Conservation (phyloP, 2,113 vertebrate genomes). For the Leucoraja erinaceus region DNA sequence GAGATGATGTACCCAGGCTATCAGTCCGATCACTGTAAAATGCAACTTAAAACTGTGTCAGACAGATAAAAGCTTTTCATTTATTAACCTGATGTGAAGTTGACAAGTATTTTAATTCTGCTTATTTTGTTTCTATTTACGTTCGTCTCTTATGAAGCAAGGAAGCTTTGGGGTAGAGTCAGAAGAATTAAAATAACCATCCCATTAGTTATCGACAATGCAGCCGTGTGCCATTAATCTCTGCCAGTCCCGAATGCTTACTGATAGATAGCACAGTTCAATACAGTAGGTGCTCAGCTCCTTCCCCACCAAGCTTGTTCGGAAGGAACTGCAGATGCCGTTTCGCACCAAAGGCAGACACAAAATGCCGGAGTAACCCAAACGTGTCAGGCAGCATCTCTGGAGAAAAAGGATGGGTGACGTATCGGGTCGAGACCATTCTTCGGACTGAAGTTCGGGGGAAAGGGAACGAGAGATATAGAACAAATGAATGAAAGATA, state of each 20-base stretch:
- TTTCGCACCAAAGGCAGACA: too few relatives aligned
- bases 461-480: too few relatives aligned
- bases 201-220: neutral
- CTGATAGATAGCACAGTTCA: neutral
- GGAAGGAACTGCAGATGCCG: too few relatives aligned
- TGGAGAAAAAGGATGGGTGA: too few relatives aligned
- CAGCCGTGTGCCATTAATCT: neutral
- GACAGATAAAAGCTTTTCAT: constrained; percentile 36
- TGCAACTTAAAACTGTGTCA: constrained; percentile 26
- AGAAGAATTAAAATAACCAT: neutral
- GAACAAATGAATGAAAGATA: too few relatives aligned
- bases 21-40: neutral
- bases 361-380: too few relatives aligned
- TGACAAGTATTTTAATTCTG: constrained; percentile 33
- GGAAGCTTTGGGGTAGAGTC: neutral
- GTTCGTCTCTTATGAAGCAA: neutral
- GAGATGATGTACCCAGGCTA: constrained; percentile 2
- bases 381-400: too few relatives aligned
- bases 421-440: too few relatives aligned
- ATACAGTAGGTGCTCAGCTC: neutral
- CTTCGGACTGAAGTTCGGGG: too few relatives aligned
- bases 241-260: neutral
- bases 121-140: constrained; percentile 25
- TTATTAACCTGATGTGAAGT: constrained; percentile 33
- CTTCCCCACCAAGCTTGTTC: neutral